Conservation (phyloP, 2,797 vertebrate genomes). For the Enteromius thamalakanensis region DNA sequence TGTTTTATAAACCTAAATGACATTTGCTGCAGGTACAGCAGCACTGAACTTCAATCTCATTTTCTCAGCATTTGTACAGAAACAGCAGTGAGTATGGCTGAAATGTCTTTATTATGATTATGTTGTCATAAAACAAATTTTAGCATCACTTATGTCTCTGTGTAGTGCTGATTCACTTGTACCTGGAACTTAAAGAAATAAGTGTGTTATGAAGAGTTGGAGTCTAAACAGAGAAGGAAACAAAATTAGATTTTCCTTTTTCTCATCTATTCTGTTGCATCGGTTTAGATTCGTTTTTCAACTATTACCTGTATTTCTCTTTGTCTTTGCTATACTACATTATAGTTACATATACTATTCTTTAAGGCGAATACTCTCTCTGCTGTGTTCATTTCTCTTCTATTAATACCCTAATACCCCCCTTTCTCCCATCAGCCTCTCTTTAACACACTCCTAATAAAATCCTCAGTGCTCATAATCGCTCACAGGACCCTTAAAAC, state of each 20-base stretch:
- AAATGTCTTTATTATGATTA: neutral
- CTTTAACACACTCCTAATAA: neutral
- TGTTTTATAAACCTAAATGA: neutral
- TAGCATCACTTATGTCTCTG: neutral
- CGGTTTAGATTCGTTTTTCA: neutral
- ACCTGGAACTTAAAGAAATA: neutral
- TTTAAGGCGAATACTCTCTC: no score
- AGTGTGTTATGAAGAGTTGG: neutral
- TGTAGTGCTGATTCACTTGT: conserved; percentile 1
- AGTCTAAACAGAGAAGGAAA: neutral
- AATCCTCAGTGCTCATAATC: conserved; percentile 14
- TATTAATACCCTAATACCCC: neutral
- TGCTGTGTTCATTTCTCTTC: neutral
- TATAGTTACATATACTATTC: neutral
- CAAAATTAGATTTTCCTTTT: neutral
- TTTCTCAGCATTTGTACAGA: neutral
- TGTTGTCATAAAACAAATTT: neutral
- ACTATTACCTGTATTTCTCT: neutral
- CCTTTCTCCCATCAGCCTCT: neutral
- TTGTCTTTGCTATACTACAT: neutral
- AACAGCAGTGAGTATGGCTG: neutral
- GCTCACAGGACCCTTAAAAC: neutral
- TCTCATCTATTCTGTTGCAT: neutral
- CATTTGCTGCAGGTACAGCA: neutral
- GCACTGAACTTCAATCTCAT: neutral